Base-by-base conservation (phyloP, 1,140 invertebrate genomes). In the Antheraea pernyi region DNA sequence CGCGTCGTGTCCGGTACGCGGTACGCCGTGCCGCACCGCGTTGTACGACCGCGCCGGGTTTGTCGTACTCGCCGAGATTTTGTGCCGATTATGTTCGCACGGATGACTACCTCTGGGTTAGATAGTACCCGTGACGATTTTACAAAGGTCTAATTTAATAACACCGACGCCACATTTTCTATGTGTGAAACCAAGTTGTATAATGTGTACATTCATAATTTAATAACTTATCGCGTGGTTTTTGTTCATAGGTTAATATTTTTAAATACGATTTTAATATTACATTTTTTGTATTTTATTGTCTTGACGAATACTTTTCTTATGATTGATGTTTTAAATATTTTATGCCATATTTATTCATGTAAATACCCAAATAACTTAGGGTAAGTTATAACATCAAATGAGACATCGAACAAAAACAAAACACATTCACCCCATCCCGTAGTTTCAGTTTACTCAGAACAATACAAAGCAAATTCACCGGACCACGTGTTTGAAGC, bases 1-100 rank as follows among this genome's bases (percentile, higher is more conserved):
- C 75, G 74, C 70, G 71, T 70, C 77, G 74, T 73, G 73, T 70
- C 72, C 68, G 71, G 68, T 70, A 63, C 67, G 53, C 11, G 7
- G 30, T 42, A 36, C 67, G 68, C 4, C 22, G 22, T 4, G 22
- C 22, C 22, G 22, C 22, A 30, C 22, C 22, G 22, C 22, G 22
- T 30, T 30, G 22, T 30, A 30, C 22, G 22, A 30, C 22, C 22
- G 4, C 22, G 39, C 19, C 22, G 59, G 46, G 46, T 53, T 53
- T 53, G 46, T 53, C 46, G 11, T 53, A n/a, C 46, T 16, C 46
- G 46, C 46, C 46, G 46, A 53, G 46, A 53, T 53, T 53, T 53
- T 53, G 46, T 53, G 7, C 46, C 11, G 46, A 53, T 53, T 53
- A 53, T 16, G 16, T 16, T 53, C 46, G 46, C 46, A 53, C 46